Evolutionary conservation across 2,113 vertebrate genomes (phyloP).

Genomic region (Neogobius melanostomus): DNA sequence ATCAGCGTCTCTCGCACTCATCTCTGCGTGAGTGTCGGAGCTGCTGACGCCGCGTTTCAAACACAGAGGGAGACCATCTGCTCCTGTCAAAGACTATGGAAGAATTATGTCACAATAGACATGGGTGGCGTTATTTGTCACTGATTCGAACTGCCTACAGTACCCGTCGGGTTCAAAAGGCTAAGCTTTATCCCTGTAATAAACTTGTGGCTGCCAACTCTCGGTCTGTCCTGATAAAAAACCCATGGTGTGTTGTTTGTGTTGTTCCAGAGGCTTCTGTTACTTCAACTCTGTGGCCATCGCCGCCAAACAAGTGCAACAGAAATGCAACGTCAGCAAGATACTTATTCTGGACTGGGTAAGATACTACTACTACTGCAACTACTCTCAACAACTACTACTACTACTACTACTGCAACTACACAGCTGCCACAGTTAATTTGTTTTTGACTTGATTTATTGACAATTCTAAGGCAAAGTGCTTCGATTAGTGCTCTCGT

Average conservation of each 20-base stretch:
- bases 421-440: background rate
- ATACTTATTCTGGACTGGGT: slow-evolving; percentile 96
- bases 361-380: background rate
- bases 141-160: too few relatives aligned
- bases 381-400: background rate
- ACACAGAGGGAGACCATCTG: slow-evolving; percentile 34
- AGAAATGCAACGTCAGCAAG: slow-evolving; percentile 84
- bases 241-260: slow-evolving; percentile 50
- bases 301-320: slow-evolving; percentile 82
- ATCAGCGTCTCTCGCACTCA: slow-evolving; percentile 35
- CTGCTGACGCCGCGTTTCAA: slow-evolving; percentile 60
- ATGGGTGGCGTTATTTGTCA: too few relatives aligned
- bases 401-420: background rate
- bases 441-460: too few relatives aligned
- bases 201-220: too few relatives aligned
- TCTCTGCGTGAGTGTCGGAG: too few relatives aligned
- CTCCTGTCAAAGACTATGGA: too few relatives aligned
- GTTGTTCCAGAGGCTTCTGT: slow-evolving; percentile 85
- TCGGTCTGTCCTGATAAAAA: too few relatives aligned
- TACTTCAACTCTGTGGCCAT: slow-evolving; percentile 96
- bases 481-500: too few relatives aligned
- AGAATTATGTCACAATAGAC: too few relatives aligned
- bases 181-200: too few relatives aligned
- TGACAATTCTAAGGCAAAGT: too few relatives aligned
- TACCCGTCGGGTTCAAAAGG: too few relatives aligned